phyloP scores from a whole-genome alignment of 2,888 invertebrate genomes.

The Hemistola chrysoprasaria region DNA sequence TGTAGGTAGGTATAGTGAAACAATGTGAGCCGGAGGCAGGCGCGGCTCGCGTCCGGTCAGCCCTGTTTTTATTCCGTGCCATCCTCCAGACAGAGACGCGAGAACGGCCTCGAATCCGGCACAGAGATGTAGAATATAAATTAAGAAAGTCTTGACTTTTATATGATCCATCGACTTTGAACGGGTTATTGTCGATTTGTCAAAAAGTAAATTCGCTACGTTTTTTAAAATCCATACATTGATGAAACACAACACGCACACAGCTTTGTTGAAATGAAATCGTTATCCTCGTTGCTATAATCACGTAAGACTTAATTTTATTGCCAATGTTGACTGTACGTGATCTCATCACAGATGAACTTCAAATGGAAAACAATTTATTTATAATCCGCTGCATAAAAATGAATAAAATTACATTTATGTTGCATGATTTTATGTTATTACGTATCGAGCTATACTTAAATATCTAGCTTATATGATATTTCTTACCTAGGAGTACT shows the following conservation, averaged over 20 bases:
- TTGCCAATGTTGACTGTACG: constrained; percentile 31
- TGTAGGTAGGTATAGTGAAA: constrained; percentile 11
- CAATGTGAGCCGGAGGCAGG: constrained; percentile 17
- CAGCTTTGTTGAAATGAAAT: constrained; percentile 2
- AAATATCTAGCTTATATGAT: not conserved
- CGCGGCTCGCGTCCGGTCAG: constrained; percentile 19
- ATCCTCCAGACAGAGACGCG: constrained; percentile 24
- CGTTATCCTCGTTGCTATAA: constrained; percentile 12
- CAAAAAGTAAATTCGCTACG: too few relatives aligned
- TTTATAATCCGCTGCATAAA: constrained; percentile 7
- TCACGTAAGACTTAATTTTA: constrained; percentile 25
- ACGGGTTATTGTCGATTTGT: too few relatives aligned
- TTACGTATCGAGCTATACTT: not conserved
- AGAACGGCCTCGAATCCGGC: constrained; percentile 21
- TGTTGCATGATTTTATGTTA: too few relatives aligned
- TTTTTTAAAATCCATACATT: too few relatives aligned
- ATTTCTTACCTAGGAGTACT: too few relatives aligned
- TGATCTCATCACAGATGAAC: constrained; percentile 49
- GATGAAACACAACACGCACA: constrained; percentile 10
- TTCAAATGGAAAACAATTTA: constrained; percentile 32
- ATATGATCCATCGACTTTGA: constrained; percentile 23
- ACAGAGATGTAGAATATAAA: constrained; percentile 22
- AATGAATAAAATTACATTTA: not conserved
- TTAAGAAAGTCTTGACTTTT: constrained; percentile 32
- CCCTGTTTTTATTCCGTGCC: constrained; percentile 27